Conservation (phyloP, 2,797 vertebrate genomes). For the Hoplostethus mediterraneus region DNA sequence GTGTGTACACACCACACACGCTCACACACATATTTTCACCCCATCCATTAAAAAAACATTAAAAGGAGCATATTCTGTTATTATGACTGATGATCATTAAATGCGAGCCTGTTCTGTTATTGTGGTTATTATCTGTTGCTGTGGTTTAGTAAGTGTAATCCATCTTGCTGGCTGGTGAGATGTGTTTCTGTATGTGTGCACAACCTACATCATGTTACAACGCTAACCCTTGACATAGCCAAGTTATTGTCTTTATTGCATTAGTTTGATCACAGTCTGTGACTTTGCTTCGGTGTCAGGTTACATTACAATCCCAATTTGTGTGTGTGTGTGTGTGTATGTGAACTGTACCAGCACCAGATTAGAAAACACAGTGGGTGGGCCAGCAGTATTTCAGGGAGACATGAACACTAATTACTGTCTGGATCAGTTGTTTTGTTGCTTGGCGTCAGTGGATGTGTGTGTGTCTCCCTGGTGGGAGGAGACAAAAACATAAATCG, state of each 20-base stretch:
- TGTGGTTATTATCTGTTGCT: background rate
- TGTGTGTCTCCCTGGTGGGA: conserved; percentile 50
- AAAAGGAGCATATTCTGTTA: conserved; percentile 9
- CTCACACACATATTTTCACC: background rate
- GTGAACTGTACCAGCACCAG: conserved; percentile 36
- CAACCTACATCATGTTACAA: background rate
- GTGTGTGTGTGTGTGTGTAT: conserved; percentile 20
- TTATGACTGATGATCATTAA: conserved; percentile 28
- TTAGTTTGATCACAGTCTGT: conserved; percentile 46
- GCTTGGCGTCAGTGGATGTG: conserved; percentile 52
- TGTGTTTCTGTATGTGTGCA: conserved; percentile 4
- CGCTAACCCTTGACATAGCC: conserved; percentile 27
- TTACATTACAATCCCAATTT: conserved; percentile 18
- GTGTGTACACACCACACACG: background rate
- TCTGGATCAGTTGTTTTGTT: conserved; percentile 63
- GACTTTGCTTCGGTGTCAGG: conserved; percentile 43
- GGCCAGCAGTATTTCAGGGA: conserved; percentile 65
- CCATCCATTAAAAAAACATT: too few relatives aligned
- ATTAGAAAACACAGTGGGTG: conserved; percentile 66
- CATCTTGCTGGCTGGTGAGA: too few relatives aligned
- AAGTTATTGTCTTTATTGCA: conserved; percentile 37
- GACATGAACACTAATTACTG: conserved; percentile 73
- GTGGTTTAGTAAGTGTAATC: too few relatives aligned
- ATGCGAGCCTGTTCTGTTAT: conserved; percentile 10
- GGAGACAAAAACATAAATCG: conserved; percentile 52